These are phyloP conservation scores for Chelidonichthys spinosus DNA, from an alignment of 2,797 vertebrate species.

Conservation along the genomic window DNA sequence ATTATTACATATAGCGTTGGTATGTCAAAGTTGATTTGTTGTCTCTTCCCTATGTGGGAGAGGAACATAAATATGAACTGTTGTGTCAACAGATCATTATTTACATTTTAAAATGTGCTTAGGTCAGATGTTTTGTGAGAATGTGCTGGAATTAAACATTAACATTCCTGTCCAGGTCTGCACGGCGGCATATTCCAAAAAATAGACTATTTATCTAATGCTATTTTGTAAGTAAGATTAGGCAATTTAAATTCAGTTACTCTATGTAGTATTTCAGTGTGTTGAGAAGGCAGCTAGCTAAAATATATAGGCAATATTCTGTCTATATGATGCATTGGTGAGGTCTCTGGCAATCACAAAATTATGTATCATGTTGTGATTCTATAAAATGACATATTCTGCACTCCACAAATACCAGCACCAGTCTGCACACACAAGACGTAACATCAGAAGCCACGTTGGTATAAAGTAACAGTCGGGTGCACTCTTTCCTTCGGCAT, in stretches of 20 bases:
- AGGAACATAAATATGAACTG: not conserved
- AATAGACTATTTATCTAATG: conserved; percentile 4
- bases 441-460: not conserved
- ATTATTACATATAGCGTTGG: not conserved
- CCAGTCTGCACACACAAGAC: not conserved
- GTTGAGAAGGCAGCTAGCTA: not conserved
- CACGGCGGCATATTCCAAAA: not conserved
- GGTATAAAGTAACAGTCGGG: not conserved
- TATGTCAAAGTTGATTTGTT: not conserved
- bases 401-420: not conserved
- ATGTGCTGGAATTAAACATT: conserved; percentile 3
- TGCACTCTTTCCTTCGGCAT: too few species aligned
- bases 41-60: not conserved
- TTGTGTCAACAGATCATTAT: not conserved
- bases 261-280: not conserved
- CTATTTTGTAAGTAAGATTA: conserved; percentile 13
- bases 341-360: not conserved
- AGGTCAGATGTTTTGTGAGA: not conserved
- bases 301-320: conserved; percentile 4
- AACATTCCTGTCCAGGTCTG: not conserved
- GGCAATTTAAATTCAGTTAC: conserved; percentile 26
- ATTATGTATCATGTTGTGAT: not conserved
- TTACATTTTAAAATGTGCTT: conserved; percentile 6
- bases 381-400: not conserved
- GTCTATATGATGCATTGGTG: conserved; percentile 1